Percentiles rank a stretch among this genome's conserved stretches.
These are phyloP conservation scores for Martes martes DNA, from an alignment of 2,113 vertebrate genomes.

Conservation along the genomic window DNA sequence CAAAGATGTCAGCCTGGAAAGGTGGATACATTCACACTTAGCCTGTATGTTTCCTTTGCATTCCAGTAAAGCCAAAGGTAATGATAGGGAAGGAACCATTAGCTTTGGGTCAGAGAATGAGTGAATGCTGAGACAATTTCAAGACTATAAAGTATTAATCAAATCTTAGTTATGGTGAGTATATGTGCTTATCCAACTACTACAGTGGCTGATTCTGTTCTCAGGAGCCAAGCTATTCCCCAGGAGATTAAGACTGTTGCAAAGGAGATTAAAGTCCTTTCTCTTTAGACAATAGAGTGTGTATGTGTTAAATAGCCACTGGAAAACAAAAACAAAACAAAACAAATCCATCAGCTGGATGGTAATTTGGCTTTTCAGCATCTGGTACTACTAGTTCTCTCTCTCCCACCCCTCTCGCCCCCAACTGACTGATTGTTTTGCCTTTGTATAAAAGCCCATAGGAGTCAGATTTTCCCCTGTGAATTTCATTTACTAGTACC, in stretches of 20 bases:
- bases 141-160: background rate
- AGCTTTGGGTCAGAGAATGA: background rate
- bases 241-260: background rate
- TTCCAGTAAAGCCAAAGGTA: background rate
- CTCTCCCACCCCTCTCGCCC: accelerated
- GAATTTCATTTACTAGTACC: constrained; percentile 68
- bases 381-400: background rate
- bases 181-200: background rate
- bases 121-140: background rate
- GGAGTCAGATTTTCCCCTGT: constrained; percentile 59
- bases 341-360: background rate
- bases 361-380: background rate
- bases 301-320: background rate
- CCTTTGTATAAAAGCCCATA: constrained; percentile 29
- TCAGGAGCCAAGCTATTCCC: background rate
- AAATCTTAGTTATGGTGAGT: background rate
- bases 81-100: background rate
- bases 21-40: background rate
- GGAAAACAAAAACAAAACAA: too few relatives aligned
- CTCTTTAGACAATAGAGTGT: background rate
- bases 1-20: background rate
- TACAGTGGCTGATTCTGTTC: background rate
- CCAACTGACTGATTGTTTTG: constrained; percentile 1
- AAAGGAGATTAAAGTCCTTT: background rate
- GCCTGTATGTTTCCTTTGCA: background rate